These are phyloP conservation scores for Pangasius krempfi DNA, from an alignment of 2,797 vertebrate genomes.

Conservation along the genomic window DNA sequence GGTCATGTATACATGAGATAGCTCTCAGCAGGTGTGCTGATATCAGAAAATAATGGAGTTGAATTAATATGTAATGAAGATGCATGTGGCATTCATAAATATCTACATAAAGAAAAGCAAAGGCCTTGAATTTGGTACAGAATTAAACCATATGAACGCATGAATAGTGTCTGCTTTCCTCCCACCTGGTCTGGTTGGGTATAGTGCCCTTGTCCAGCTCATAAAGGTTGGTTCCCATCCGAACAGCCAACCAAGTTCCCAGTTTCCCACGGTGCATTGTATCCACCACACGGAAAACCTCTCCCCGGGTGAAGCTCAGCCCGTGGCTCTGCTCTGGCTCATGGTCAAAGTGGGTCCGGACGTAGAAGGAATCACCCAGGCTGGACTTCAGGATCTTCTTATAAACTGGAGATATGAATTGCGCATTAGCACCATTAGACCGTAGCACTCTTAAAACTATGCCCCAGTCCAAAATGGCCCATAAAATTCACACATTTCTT, in stretches of 20 bases:
- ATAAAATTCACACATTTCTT: neutral
- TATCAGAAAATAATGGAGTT: neutral
- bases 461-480: too few species aligned
- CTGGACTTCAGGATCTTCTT: conserved; percentile 87
- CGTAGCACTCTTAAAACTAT: neutral
- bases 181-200: conserved; percentile 87
- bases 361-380: conserved; percentile 91
- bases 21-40: neutral
- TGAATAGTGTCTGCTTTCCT: neutral
- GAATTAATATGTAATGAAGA: neutral
- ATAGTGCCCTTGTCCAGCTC: conserved; percentile 92
- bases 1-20: neutral
- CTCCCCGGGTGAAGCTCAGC: conserved; percentile 88
- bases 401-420: conserved; percentile 80
- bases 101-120: neutral
- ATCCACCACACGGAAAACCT: conserved; percentile 93
- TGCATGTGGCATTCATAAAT: neutral
- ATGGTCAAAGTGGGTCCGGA: conserved; percentile 93
- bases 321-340: conserved; percentile 78
- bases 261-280: conserved; percentile 86
- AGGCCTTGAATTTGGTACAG: neutral
- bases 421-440: neutral
- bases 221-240: conserved; percentile 88
- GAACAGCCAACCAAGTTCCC: conserved; percentile 87
- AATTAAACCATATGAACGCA: neutral